Evolutionary conservation across 1,140 invertebrate genomes (phyloP).

Genomic region (Scaptomyza montana): DNA sequence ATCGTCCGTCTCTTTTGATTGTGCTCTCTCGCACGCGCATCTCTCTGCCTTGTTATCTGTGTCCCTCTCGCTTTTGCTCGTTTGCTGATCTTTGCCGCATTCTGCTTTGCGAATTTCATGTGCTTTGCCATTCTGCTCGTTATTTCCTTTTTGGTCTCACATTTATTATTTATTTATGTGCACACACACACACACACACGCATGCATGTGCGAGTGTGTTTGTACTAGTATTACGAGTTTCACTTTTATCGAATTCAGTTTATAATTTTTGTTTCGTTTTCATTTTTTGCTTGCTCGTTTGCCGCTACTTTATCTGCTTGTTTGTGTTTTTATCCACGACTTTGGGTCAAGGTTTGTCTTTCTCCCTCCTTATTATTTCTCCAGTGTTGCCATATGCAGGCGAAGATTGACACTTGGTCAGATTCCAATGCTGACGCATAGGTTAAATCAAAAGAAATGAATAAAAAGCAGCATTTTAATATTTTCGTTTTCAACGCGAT

Average conservation of each 20-base stretch:
- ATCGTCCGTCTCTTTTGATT: no score
- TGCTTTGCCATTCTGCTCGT: constrained; percentile 30
- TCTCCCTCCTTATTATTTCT: not conserved
- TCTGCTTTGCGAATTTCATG: constrained; percentile 23
- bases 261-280: constrained; percentile 19
- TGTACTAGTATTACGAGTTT: constrained; percentile 51
- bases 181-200: not conserved
- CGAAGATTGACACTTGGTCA: constrained; percentile 29
- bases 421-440: constrained; percentile 11
- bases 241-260: constrained; percentile 56
- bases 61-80: not conserved
- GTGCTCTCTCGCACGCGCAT: not conserved
- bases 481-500: constrained; percentile 42
- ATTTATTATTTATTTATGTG: constrained; percentile 40
- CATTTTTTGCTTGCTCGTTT: constrained; percentile 19
- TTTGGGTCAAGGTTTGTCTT: constrained; percentile 57
- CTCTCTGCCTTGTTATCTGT: not conserved
- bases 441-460: constrained; percentile 4
- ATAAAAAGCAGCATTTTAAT: constrained; percentile 42
- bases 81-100: constrained; percentile 34
- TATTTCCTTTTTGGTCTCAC: constrained; percentile 54
- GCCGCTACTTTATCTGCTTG: constrained; percentile 29
- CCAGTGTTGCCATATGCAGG: constrained; percentile 7
- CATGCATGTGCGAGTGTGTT: not conserved
- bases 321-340: constrained; percentile 43